phyloP scores from a whole-genome alignment of 2,888 invertebrate species.

The Lapara coniferarum region DNA sequence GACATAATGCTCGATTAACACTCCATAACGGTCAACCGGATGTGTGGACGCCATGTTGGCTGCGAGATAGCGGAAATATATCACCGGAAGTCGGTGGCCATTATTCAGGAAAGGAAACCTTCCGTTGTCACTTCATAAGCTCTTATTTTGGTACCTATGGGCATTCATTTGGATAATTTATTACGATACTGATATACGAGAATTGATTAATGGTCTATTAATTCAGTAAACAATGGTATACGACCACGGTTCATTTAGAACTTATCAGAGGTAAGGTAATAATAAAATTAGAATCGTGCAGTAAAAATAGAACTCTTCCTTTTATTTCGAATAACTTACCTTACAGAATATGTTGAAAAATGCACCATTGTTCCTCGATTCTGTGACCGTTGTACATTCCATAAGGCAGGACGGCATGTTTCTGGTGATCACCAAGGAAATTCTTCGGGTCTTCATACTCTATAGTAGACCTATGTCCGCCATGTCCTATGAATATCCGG shows the following conservation, averaged over 20 bases:
- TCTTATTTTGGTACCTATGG: conserved; percentile 61
- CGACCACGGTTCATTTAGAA: background rate
- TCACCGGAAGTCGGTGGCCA: conserved; percentile 77
- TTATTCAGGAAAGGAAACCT: conserved; percentile 78
- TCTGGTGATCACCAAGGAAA: no score
- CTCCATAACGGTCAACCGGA: conserved; percentile 81
- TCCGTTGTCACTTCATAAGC: conserved; percentile 74
- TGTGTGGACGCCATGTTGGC: conserved; percentile 74
- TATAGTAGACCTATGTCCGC: no score
- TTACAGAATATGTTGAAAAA: no score
- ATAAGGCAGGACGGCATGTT: no score
- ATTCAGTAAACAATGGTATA: background rate
- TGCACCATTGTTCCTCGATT: no score
- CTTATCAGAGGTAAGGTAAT: no score
- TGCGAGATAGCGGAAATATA: conserved; percentile 82
- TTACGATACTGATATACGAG: conserved; percentile 4
- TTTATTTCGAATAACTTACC: no score
- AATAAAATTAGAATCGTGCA: no score
- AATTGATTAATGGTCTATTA: conserved; percentile 17
- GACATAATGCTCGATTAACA: conserved; percentile 81
- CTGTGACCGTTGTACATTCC: no score
- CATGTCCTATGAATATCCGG: no score
- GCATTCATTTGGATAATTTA: conserved; percentile 22
- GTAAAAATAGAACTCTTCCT: no score
- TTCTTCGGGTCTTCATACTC: no score